Percentiles rank a stretch among this genome's conserved stretches.
Conservation (phyloP, 2,797 vertebrate species). For the Graptemys geographica region DNA sequence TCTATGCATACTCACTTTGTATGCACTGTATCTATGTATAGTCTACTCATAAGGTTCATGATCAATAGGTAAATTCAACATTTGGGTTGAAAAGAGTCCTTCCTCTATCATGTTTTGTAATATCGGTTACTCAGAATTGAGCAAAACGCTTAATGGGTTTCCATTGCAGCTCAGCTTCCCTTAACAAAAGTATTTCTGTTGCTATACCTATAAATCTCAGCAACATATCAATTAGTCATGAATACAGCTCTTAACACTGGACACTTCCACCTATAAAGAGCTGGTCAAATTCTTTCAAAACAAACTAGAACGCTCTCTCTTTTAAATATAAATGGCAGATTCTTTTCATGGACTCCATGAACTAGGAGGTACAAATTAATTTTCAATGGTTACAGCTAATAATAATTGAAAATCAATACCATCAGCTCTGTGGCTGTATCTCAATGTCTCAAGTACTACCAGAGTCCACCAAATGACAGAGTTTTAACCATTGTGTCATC, state of each 20-base stretch:
- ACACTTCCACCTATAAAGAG: too few relatives aligned
- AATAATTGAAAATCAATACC: neutral
- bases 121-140: neutral
- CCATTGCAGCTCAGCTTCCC: neutral
- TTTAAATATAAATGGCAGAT: neutral
- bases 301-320: neutral
- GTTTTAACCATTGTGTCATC: neutral
- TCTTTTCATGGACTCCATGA: neutral
- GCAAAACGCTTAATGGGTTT: neutral
- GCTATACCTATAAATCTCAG: neutral
- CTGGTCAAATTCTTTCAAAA: neutral
- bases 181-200: neutral
- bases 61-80: neutral
- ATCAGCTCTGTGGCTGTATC: neutral
- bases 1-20: neutral
- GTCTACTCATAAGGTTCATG: neutral
- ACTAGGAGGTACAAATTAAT: neutral
- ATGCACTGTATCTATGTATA: neutral
- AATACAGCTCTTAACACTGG: neutral
- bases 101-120: neutral
- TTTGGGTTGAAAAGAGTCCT: neutral
- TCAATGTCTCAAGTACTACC: neutral
- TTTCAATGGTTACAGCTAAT: neutral
- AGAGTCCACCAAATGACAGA: neutral
- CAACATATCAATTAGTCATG: neutral